Evolutionary conservation across 2,797 vertebrate genomes (phyloP).

Genomic region (Cyclura pinguis): DNA sequence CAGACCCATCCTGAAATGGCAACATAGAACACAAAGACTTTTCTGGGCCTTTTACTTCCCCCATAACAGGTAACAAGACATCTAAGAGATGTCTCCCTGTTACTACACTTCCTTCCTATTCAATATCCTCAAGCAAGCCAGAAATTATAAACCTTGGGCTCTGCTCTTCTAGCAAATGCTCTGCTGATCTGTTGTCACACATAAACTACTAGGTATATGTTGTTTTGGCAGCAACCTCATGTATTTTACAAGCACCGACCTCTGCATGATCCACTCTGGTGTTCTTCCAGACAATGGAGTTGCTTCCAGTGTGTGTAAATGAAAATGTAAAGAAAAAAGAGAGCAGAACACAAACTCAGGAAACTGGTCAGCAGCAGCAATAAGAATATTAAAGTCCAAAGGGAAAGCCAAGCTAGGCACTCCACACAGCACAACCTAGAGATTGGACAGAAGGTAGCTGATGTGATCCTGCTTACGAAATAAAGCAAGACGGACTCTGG

Average conservation of each 20-base stretch:
- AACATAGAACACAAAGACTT: not conserved
- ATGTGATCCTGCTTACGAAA: too few relatives aligned
- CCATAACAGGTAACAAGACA: not conserved
- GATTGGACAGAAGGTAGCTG: too few relatives aligned
- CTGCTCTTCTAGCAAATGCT: constrained; percentile 52
- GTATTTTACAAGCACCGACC: constrained; percentile 70
- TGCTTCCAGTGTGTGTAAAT: constrained; percentile 49
- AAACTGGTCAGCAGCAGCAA: too few relatives aligned
- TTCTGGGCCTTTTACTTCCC: too few relatives aligned
- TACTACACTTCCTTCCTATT: constrained; percentile 35
- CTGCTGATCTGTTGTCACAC: constrained; percentile 58
- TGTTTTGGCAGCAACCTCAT: constrained; percentile 69
- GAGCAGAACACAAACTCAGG: not conserved
- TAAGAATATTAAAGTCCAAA: too few relatives aligned
- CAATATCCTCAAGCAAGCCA: constrained; percentile 68
- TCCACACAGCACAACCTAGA: too few relatives aligned
- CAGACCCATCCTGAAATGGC: not conserved
- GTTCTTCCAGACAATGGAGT: constrained; percentile 59
- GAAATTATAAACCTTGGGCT: constrained; percentile 48
- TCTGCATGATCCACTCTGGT: constrained; percentile 65
- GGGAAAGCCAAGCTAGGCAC: too few relatives aligned
- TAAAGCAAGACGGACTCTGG: too few relatives aligned
- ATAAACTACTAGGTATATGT: constrained; percentile 72
- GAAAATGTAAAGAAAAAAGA: not conserved
- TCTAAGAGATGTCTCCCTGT: constrained; percentile 51